These are phyloP conservation scores for Rhyacophila brunnea DNA, from an alignment of 1,140 invertebrate genomes.

Conservation along the genomic window DNA sequence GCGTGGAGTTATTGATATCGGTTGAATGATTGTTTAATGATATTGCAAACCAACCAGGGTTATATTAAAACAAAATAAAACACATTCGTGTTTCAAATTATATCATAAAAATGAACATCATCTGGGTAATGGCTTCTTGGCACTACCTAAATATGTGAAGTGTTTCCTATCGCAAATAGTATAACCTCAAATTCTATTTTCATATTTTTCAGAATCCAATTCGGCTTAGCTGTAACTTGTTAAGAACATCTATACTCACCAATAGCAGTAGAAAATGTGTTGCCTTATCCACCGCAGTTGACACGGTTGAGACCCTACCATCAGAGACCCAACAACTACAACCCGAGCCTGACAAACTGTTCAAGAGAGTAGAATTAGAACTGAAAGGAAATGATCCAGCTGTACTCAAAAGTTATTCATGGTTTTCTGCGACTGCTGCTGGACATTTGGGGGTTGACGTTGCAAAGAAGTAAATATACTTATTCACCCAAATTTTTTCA, in stretches of 20 bases:
- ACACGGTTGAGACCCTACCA: conserved; percentile 1
- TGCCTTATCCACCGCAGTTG: conserved; percentile 5
- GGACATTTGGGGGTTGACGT: conserved; percentile 75
- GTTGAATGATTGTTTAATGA: too few species aligned
- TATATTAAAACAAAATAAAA: too few species aligned
- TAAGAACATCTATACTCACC: conserved; percentile 3
- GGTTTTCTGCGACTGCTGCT: conserved; percentile 78
- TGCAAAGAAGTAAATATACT: conserved; percentile 67
- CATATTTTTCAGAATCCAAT: conserved; percentile 21
- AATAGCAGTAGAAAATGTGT: not conserved
- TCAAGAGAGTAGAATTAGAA: conserved; percentile 82
- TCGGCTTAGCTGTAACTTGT: conserved; percentile 6
- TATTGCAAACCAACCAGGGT: too few species aligned
- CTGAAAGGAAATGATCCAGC: conserved; percentile 81
- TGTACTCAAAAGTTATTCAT: conserved; percentile 84
- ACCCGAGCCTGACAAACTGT: conserved; percentile 70
- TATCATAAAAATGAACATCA: too few species aligned
- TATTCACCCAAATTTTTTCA: too few species aligned
- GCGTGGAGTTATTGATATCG: too few species aligned
- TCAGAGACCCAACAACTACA: not conserved
- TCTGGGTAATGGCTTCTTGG: too few species aligned
- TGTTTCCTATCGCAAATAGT: too few species aligned
- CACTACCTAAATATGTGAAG: too few species aligned
- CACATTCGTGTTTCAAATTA: too few species aligned
- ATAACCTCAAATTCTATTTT: too few species aligned